Conservation (phyloP, 2,888 invertebrate species). For the Lasioglossum malachurum region DNA sequence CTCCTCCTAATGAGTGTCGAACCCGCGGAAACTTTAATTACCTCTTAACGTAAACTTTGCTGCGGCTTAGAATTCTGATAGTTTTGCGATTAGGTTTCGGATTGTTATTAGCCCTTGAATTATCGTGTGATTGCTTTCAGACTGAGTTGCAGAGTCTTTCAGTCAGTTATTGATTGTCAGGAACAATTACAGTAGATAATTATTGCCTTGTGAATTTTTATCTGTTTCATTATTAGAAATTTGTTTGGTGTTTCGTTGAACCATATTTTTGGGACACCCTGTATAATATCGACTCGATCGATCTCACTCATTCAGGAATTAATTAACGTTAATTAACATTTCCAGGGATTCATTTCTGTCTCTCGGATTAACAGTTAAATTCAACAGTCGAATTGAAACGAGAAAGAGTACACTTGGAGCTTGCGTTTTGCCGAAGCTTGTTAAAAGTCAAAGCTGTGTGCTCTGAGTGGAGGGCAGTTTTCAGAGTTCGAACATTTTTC, state of each 20-base stretch:
- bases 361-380: neutral
- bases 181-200: neutral
- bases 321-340: too few relatives aligned
- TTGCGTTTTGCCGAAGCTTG: neutral
- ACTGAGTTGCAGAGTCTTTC: neutral
- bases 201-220: neutral
- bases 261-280: too few relatives aligned
- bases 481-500: neutral
- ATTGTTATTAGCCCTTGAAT: neutral
- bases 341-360: neutral
- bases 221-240: too few relatives aligned
- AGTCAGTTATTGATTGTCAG: neutral
- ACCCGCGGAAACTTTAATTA: conserved; percentile 50
- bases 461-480: neutral
- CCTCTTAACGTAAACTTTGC: conserved; percentile 23
- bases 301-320: too few relatives aligned
- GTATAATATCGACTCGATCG: too few relatives aligned
- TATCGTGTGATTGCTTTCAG: neutral
- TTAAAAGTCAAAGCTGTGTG: neutral
- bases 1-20: conserved; percentile 17
- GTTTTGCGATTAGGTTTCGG: neutral
- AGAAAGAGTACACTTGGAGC: neutral
- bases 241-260: too few relatives aligned
- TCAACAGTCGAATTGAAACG: neutral
- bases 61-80: neutral